These are phyloP conservation scores for Anoplopoma fimbria DNA, from an alignment of 2,113 vertebrate species.

Conservation along the genomic window DNA sequence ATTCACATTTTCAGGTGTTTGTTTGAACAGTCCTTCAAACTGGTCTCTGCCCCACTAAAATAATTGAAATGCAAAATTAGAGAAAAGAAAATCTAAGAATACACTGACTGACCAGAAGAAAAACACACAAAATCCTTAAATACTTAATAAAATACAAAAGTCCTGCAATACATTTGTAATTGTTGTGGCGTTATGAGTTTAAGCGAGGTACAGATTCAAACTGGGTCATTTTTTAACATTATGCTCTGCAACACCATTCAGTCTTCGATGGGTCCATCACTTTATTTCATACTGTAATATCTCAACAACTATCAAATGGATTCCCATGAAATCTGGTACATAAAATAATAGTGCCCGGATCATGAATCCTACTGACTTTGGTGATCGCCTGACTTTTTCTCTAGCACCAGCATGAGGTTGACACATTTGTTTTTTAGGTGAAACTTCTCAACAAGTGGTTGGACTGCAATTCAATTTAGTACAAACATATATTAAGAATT, in stretches of 20 bases:
- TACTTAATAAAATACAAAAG: too few relatives aligned
- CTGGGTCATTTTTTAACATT: too few relatives aligned
- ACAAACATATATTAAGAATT: background rate
- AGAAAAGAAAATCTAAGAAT: background rate
- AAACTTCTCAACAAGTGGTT: background rate
- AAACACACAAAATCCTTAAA: too few relatives aligned
- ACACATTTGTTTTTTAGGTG: background rate
- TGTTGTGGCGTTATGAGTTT: too few relatives aligned
- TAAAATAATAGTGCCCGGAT: background rate
- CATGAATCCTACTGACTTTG: background rate
- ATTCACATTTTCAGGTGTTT: conserved; percentile 81
- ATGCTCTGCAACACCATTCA: too few relatives aligned
- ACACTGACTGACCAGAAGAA: background rate
- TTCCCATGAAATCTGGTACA: background rate
- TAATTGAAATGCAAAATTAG: background rate
- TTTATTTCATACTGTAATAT: background rate
- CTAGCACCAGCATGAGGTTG: background rate
- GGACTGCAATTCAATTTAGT: background rate
- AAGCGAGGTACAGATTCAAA: too few relatives aligned
- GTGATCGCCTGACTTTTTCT: background rate
- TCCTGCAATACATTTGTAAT: too few relatives aligned
- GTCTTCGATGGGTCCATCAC: background rate
- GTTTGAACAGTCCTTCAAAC: conserved; percentile 85
- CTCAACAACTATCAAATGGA: background rate
- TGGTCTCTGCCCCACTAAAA: conserved; percentile 86